Evolutionary conservation across 2,113 vertebrate species (phyloP).

Genomic region (Porphyrio hochstetteri): DNA sequence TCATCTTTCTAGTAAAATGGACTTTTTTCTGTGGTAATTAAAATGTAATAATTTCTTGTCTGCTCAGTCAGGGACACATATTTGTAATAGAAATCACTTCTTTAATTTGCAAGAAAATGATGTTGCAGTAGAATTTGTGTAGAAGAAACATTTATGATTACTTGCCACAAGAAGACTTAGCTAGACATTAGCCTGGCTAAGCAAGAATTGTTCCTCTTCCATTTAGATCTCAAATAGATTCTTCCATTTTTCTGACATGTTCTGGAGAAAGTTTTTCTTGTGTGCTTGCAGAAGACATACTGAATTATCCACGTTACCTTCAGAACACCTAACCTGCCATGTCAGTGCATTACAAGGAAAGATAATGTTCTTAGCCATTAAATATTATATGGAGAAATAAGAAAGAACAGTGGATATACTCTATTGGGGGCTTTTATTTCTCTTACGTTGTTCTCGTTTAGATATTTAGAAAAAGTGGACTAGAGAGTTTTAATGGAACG

Average conservation of each 20-base stretch:
- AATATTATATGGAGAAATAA: neutral
- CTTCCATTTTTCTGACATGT: neutral
- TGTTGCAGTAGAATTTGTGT: slow-evolving; percentile 17
- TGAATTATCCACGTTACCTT: neutral
- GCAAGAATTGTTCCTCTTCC: neutral
- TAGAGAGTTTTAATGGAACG: neutral
- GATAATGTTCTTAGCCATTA: neutral
- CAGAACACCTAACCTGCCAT: neutral
- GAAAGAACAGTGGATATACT: neutral
- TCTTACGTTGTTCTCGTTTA: neutral
- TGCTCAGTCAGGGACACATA: neutral
- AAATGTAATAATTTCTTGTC: neutral
- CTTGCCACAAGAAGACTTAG: neutral
- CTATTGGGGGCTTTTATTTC: neutral
- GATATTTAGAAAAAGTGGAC: neutral
- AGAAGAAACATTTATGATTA: slow-evolving; percentile 22
- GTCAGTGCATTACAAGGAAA: neutral
- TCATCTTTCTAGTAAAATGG: neutral
- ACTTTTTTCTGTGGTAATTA: slow-evolving; percentile 22
- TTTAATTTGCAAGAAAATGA: slow-evolving; percentile 31
- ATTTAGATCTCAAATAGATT: slow-evolving; percentile 7
- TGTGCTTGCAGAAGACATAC: neutral
- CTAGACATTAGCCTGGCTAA: slow-evolving; percentile 7
- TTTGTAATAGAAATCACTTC: neutral
- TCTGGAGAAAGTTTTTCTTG: neutral